Percentiles rank a stretch among this genome's conserved stretches.
phyloP scores from a whole-genome alignment of 2,888 invertebrate genomes.

The Campaea margaritaria region DNA sequence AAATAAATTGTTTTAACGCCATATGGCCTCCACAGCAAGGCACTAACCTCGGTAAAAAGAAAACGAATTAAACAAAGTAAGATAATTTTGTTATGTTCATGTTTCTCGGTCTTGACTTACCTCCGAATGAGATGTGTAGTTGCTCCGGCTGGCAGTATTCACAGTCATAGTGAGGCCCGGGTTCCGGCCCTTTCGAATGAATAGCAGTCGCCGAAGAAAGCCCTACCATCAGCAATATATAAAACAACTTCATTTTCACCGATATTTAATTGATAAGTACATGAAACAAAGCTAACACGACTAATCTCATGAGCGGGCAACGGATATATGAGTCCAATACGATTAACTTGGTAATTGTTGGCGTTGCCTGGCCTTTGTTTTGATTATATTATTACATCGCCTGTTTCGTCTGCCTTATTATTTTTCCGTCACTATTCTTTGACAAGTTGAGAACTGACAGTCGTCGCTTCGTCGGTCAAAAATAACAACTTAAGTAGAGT shows the following conservation, averaged over 20 bases:
- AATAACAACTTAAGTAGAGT: too few relatives aligned
- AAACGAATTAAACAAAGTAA: too few relatives aligned
- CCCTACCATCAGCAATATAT: constrained; percentile 46
- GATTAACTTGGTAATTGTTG: constrained; percentile 1
- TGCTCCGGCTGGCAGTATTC: constrained; percentile 87
- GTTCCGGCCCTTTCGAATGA: constrained; percentile 11
- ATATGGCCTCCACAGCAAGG: too few relatives aligned
- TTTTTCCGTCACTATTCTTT: too few relatives aligned
- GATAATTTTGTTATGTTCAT: too few relatives aligned
- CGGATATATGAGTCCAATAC: constrained; percentile 1
- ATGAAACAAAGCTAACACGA: constrained; percentile 1
- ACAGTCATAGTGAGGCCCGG: constrained; percentile 53
- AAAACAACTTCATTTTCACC: constrained; percentile 44
- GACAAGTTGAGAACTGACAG: too few relatives aligned
- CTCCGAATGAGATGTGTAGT: constrained; percentile 87
- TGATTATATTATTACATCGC: too few relatives aligned
- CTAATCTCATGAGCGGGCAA: constrained; percentile 8
- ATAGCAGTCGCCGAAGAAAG: constrained; percentile 33
- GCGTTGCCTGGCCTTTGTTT: not conserved
- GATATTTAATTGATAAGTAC: not conserved
- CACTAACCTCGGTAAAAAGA: too few relatives aligned
- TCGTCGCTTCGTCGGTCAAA: too few relatives aligned
- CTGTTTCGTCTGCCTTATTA: too few relatives aligned
- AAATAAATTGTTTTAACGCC: too few relatives aligned
- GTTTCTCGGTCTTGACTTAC: constrained; percentile 64